Percentiles rank a stretch among this genome's conserved stretches.
These are phyloP conservation scores for Lasioglossum lativentre DNA, from an alignment of 2,888 invertebrate genomes.

Conservation along the genomic window DNA sequence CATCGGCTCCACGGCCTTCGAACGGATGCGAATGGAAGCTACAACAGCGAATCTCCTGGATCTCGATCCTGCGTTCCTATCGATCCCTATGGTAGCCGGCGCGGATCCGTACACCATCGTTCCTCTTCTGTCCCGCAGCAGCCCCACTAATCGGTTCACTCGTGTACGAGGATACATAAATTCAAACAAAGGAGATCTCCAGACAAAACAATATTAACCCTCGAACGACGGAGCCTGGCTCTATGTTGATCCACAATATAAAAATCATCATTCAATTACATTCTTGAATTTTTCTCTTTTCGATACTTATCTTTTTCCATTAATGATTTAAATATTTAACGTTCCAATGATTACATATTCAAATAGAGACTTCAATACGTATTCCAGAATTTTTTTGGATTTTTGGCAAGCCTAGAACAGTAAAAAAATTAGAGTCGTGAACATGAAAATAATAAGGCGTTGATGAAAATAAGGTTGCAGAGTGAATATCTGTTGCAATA, in stretches of 20 bases:
- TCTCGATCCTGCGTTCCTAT: slow-evolving; percentile 76
- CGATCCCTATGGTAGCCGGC: slow-evolving; percentile 79
- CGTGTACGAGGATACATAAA: slow-evolving; percentile 54
- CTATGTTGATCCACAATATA: neutral
- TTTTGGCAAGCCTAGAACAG: too few relatives aligned
- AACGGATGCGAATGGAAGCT: slow-evolving; percentile 77
- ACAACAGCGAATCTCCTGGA: slow-evolving; percentile 75
- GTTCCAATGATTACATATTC: neutral
- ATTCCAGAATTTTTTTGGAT: neutral
- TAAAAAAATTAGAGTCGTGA: too few relatives aligned
- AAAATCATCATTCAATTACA: neutral
- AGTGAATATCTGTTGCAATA: too few relatives aligned
- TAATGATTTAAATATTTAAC: too few relatives aligned
- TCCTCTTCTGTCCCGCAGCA: slow-evolving; percentile 77
- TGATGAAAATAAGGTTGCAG: too few relatives aligned
- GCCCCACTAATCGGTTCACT: slow-evolving; percentile 73
- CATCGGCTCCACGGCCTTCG: slow-evolving; percentile 76
- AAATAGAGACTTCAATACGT: too few relatives aligned
- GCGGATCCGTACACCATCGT: slow-evolving; percentile 77
- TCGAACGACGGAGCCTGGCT: neutral
- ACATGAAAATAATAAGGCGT: too few relatives aligned
- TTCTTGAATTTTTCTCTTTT: too few relatives aligned
- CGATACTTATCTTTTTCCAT: too few relatives aligned
- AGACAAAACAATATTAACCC: neutral
- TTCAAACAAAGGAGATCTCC: neutral